Conservation (phyloP, 2,113 vertebrate genomes). For the Pionites leucogaster region DNA sequence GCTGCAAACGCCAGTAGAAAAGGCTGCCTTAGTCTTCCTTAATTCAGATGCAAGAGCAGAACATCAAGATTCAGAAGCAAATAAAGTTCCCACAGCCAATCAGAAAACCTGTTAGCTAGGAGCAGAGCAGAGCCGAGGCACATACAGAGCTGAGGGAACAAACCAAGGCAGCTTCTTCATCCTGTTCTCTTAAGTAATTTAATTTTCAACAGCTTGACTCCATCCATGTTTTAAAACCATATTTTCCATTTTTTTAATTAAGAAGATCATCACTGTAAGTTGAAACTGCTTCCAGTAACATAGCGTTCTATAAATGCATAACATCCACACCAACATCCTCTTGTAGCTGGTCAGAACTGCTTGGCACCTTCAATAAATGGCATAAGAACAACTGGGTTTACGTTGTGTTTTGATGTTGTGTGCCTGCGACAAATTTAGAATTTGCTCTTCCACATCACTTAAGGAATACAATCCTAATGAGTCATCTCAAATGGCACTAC, state of each 20-base stretch:
- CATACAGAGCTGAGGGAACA: not conserved
- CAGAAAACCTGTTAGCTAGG: not conserved
- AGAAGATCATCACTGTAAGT: not conserved
- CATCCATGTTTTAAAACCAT: not conserved
- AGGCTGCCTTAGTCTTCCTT: not conserved
- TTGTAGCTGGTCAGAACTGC: not conserved
- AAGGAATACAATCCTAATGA: conserved; percentile 27
- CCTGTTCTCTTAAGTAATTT: not conserved
- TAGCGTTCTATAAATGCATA: not conserved
- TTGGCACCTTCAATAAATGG: not conserved
- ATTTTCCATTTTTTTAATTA: conserved; percentile 3
- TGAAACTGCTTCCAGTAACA: not conserved
- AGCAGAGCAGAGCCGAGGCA: not conserved
- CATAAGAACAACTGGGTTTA: not conserved
- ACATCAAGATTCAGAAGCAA: not conserved
- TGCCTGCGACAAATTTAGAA: conserved; percentile 44
- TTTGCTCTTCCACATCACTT: conserved; percentile 24
- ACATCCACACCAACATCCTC: not conserved
- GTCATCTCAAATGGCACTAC: conserved; percentile 28
- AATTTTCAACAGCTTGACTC: not conserved
- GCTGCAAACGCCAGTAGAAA: not conserved
- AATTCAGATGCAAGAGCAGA: not conserved
- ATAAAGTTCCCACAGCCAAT: not conserved
- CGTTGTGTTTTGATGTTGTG: not conserved
- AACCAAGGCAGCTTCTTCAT: not conserved